Evolutionary conservation across 2,113 vertebrate species (phyloP).

Genomic region (Astur gentilis): DNA sequence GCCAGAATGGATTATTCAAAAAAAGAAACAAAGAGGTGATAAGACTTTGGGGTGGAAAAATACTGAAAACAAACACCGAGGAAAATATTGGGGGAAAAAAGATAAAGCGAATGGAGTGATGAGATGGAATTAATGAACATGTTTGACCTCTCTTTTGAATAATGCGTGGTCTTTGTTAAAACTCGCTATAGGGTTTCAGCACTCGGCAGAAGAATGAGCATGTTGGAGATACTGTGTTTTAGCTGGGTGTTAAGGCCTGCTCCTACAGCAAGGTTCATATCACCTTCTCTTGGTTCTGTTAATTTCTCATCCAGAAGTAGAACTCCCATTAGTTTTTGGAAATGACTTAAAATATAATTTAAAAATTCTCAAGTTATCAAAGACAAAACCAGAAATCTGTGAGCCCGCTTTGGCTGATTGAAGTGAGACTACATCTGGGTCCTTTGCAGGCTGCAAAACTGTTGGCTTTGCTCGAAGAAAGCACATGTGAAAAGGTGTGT

Average conservation of each 20-base stretch:
- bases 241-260: not conserved
- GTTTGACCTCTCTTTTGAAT: not conserved
- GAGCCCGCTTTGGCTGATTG: not conserved
- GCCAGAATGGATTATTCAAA: not conserved
- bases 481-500: not conserved
- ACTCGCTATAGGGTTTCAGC: not conserved
- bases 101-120: not conserved
- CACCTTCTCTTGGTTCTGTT: not conserved
- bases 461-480: not conserved
- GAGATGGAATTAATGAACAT: not conserved
- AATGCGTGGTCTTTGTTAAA: not conserved
- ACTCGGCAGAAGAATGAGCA: not conserved
- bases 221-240: not conserved
- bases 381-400: not conserved
- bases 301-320: not conserved
- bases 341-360: not conserved
- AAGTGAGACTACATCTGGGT: not conserved
- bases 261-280: not conserved
- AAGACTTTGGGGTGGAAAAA: constrained; percentile 1
- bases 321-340: not conserved
- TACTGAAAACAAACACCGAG: not conserved
- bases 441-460: not conserved
- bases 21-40: constrained; percentile 24
- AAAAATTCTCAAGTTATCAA: not conserved
- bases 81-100: not conserved